phyloP scores from a whole-genome alignment of 1,140 invertebrate species.

The Macrobrachium rosenbergii region DNA sequence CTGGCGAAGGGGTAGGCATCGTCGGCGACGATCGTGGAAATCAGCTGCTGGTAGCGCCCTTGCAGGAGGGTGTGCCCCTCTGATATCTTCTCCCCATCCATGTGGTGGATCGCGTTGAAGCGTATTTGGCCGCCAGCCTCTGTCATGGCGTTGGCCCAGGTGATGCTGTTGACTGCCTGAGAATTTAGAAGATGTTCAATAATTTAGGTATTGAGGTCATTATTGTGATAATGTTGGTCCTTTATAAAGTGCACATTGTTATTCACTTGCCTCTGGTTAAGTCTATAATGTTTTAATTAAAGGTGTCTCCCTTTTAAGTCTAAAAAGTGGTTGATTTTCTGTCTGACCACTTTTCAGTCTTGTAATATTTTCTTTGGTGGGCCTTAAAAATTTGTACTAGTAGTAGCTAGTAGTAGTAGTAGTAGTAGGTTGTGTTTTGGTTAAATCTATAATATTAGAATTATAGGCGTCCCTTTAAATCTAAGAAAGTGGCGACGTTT shows the following conservation, averaged over 20 bases:
- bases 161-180: conserved; percentile 46
- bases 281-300: neutral
- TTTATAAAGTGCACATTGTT: too few species aligned
- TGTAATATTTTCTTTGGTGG: neutral
- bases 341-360: neutral
- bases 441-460: too few species aligned
- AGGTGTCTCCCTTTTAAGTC: neutral
- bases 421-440: too few species aligned
- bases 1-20: conserved; percentile 21
- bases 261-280: neutral
- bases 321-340: too few species aligned
- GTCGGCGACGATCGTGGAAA: conserved; percentile 24
- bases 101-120: conserved; percentile 34
- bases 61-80: conserved; percentile 40
- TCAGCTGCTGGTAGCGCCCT: conserved; percentile 37
- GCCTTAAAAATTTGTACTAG: neutral
- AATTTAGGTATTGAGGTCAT: neutral
- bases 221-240: too few species aligned
- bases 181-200: neutral
- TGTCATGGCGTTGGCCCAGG: conserved; percentile 54
- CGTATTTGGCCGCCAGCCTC: conserved; percentile 42
- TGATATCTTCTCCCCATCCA: conserved; percentile 43
- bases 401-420: neutral
- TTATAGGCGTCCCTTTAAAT: too few species aligned
- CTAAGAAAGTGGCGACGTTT: too few species aligned